Evolutionary conservation across 2,888 invertebrate genomes (phyloP).

Genomic region (Cephalotes varians): DNA sequence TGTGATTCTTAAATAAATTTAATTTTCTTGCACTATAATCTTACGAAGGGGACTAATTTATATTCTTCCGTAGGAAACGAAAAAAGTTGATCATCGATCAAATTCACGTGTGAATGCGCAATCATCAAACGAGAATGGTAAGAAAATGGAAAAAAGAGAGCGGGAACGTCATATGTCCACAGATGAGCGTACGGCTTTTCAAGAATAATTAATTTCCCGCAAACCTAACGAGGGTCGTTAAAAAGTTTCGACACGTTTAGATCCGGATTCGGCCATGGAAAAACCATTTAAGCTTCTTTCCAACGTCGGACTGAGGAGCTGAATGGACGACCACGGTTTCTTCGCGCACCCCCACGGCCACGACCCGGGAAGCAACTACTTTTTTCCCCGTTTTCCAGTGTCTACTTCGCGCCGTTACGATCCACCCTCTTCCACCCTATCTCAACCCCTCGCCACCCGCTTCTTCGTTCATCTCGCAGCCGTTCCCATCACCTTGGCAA

Average conservation of each 20-base stretch:
- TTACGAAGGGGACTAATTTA: not conserved
- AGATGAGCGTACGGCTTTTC: conserved; percentile 54
- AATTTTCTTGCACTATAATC: not conserved
- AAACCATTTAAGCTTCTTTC: conserved; percentile 74
- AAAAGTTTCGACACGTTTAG: conserved; percentile 78
- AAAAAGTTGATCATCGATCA: not conserved
- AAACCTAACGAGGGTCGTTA: conserved; percentile 79
- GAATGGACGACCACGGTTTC: conserved; percentile 66
- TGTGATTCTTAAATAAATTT: not conserved
- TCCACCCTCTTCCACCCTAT: not conserved
- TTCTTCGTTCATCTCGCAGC: conserved; percentile 28
- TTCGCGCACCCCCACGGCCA: conserved; percentile 36
- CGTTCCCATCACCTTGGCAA: conserved; percentile 8
- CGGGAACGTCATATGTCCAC: conserved; percentile 13
- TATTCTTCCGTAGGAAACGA: not conserved
- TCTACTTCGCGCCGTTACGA: conserved; percentile 34
- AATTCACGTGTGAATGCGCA: conserved; percentile 16
- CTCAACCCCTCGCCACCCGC: not conserved
- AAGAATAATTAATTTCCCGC: conserved; percentile 75
- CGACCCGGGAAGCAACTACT: conserved; percentile 15
- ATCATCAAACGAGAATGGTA: conserved; percentile 11
- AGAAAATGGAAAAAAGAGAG: conserved; percentile 5
- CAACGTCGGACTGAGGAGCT: conserved; percentile 18
- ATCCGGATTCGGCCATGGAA: conserved; percentile 64
- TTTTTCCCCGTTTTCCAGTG: conserved; percentile 24